Base-by-base conservation (phyloP, 1,140 invertebrate species). In the Calosoma granatense region DNA sequence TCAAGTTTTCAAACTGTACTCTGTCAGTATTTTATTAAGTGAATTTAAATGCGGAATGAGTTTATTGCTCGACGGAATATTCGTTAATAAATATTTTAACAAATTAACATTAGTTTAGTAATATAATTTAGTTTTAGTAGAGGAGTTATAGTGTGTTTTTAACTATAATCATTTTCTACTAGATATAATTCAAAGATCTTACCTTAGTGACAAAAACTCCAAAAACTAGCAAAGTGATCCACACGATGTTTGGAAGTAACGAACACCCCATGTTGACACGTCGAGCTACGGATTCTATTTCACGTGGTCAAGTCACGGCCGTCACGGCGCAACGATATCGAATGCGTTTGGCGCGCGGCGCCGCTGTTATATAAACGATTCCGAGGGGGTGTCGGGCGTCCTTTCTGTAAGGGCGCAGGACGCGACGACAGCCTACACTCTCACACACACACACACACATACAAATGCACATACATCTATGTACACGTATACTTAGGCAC, bases 181-280 rank as follows among this genome's bases (percentile, higher is more conserved):
- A n/a, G n/a, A n/a, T n/a, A n/a, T n/a, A n/a, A n/a, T n/a, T n/a
- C n/a, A n/a, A n/a, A n/a, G n/a, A n/a, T 9, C 26, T 36, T 36
- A 36, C 26, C 26, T 6, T 36, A 36, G n/a, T n/a, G 23, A 53
- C 60, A 17, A 36, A 64, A 54, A 14, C 71, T 72, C 70, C 71
- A 72, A 60, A 68, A 63, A 57, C 56, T 68, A 54, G 51, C 57
- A 12, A 68, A 56, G 36, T 62, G 51, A 17, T 53, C 64, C 0
- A 61, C 56, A 14, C 58, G 64, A 51, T 60, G 56, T 54, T 62
- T 67, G 14, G 36, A 41, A 20, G 54, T 60, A 22, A 51, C 55
- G 39, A 51, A 57, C 56, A 22, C 41, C 51, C 15, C 60, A 30
- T 53, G 64, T 53, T 51, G n/a, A 51, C 55, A 36, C 26, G 26